Conservation (phyloP, 2,113 vertebrate species). For the Synodontis membranacea region DNA sequence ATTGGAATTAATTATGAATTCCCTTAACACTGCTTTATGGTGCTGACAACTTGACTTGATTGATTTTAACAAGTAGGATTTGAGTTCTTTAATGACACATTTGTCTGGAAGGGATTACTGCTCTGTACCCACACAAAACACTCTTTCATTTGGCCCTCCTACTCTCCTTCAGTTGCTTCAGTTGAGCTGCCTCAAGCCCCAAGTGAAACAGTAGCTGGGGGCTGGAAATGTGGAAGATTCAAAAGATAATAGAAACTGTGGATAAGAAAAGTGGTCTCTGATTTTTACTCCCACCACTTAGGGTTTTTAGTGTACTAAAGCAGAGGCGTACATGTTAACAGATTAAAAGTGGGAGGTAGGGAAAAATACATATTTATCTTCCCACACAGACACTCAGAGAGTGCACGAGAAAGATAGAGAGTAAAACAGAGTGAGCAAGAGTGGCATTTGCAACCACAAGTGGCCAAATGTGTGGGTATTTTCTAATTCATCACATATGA, state of each 20-base stretch:
- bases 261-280: slow-evolving; percentile 19
- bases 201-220: slow-evolving; percentile 24
- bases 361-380: slow-evolving; percentile 51
- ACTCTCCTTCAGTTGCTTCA: slow-evolving; percentile 35
- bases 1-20: not conserved
- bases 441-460: slow-evolving; percentile 7
- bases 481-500: slow-evolving; percentile 2
- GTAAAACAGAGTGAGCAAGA: not conserved
- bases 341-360: slow-evolving; percentile 43
- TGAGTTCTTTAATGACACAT: slow-evolving; percentile 46
- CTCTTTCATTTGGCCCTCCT: slow-evolving; percentile 40
- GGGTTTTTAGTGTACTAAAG: slow-evolving; percentile 24
- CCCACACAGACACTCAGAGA: slow-evolving; percentile 43
- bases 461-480: slow-evolving; percentile 21
- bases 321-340: slow-evolving; percentile 30
- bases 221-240: not conserved
- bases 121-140: slow-evolving; percentile 27
- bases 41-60: not conserved
- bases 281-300: slow-evolving; percentile 40
- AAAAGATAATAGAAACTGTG: slow-evolving; percentile 10
- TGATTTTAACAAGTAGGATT: slow-evolving; percentile 30
- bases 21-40: not conserved
- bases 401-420: not conserved
- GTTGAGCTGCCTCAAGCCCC: slow-evolving; percentile 24
- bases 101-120: slow-evolving; percentile 41